Evolutionary conservation across 2,888 invertebrate genomes (phyloP), one percentile per base, ranked within the genome.

Genomic region (Synanthedon andrenaeformis): DNA sequence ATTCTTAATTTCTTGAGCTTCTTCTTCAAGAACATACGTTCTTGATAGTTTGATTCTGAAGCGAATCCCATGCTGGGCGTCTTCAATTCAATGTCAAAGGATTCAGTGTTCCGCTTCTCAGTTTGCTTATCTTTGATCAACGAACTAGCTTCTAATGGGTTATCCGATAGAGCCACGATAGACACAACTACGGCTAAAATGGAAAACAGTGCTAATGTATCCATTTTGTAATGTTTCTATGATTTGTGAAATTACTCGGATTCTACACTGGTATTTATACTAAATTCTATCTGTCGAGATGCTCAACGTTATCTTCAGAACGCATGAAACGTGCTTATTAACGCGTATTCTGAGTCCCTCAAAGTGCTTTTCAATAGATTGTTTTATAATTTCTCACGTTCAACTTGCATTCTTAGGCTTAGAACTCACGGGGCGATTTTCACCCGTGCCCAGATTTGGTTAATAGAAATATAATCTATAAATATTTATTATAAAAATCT

Each of bases 131-230:
- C 42, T 42, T 42, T 3, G 3, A n/a, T 4, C 11, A 42, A n/a
- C 4, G n/a, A 4, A 4, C 0, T 12, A 4, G 1, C 5, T 12
- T 67, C 63, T 28, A 64, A 57, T 53, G 63, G 61, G 6, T 70
- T 66, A 57, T 69, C 72, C 2, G 64, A 63, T 12, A 59, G 58
- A 10, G 79, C 60, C 17, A 85, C 84, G 41, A 80, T 79, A 55
- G 83, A 77, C 51, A 72, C 57, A 63, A 73, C 74, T 53, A 75
- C 62, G 45, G 73, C 62, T 64, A 83, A 59, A 64, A 77, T 73
- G 62, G 72, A 73, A 56, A 86, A 63, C 66, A 80, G 72, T 61
- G 79, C 64, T 62, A 81, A 60, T 63, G 74, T 77, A 81, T 82
- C 81, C 85, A 85, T 86, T 60, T 72, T 81, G 69, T 63, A 67